A percentile compares a stretch with the other conserved stretches of the same genome.
Conservation (phyloP, 37 sponge, comb jelly and placozoan species). For the Axinella damicornis region DNA sequence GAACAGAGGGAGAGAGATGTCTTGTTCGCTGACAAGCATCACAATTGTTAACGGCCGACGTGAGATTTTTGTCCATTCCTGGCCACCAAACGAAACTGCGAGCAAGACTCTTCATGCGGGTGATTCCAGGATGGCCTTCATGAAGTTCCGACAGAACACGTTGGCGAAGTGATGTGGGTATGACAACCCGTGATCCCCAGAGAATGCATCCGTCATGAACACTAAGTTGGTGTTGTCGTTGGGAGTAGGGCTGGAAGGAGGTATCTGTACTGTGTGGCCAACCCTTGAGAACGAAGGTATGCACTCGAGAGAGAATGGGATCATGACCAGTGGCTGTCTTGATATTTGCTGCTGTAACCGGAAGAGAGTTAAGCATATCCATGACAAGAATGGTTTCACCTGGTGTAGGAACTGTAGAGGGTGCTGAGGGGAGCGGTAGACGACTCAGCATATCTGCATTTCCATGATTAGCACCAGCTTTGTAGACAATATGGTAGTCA, state of each 20-base stretch:
- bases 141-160: neutral
- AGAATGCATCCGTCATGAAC: slow-evolving; percentile 28
- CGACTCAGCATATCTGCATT: slow-evolving; percentile 8
- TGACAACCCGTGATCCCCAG: slow-evolving; percentile 29
- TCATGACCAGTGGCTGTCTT: slow-evolving; percentile 26
- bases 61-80: slow-evolving; percentile 33
- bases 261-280: neutral
- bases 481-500: neutral
- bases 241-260: neutral
- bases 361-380: neutral
- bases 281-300: neutral
- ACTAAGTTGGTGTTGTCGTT: neutral
- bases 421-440: neutral
- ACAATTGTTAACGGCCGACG: slow-evolving; percentile 7
- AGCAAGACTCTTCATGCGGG: slow-evolving; percentile 32
- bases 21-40: neutral
- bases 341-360: slow-evolving; percentile 23
- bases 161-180: neutral
- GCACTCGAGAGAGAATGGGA: slow-evolving; percentile 13
- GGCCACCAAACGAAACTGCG: slow-evolving; percentile 55
- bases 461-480: neutral
- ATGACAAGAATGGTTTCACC: too few relatives aligned
- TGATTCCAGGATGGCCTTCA: slow-evolving; percentile 40
- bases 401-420: too few relatives aligned
- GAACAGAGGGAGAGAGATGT: slow-evolving; percentile 18